Evolutionary conservation across 2,113 vertebrate genomes (phyloP).

Genomic region (Polyodon spathula): DNA sequence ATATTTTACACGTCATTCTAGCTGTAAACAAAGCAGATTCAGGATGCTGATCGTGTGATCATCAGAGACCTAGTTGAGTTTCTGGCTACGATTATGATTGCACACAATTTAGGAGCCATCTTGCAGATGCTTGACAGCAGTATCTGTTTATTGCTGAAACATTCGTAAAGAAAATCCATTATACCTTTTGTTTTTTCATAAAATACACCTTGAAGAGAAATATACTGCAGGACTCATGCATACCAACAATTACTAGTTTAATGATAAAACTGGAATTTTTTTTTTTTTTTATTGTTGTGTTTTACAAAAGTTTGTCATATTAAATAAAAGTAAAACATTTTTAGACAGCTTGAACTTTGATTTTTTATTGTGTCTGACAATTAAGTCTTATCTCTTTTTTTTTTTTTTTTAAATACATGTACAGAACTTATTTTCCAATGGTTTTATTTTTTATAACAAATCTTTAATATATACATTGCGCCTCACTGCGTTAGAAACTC

Average conservation of each 20-base stretch:
- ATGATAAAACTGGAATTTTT: too few relatives aligned
- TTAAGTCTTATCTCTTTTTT: neutral
- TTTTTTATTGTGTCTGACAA: constrained; percentile 8
- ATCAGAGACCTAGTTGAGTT: too few relatives aligned
- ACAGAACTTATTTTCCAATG: too few relatives aligned
- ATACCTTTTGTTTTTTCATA: constrained; percentile 44
- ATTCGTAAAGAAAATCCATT: constrained; percentile 33
- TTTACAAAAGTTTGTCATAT: constrained; percentile 59
- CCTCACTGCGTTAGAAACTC: constrained; percentile 85
- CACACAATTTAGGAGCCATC: constrained; percentile 6
- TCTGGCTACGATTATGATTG: constrained; percentile 11
- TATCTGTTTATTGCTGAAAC: constrained; percentile 25
- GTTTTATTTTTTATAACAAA: constrained; percentile 52
- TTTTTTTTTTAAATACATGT: too few relatives aligned
- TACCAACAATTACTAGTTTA: constrained; percentile 51
- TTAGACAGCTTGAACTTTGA: constrained; percentile 38
- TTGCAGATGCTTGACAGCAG: constrained; percentile 18
- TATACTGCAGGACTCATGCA: constrained; percentile 57
- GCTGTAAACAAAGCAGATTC: too few relatives aligned
- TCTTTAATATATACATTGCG: constrained; percentile 76
- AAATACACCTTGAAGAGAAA: constrained; percentile 47
- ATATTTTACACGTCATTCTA: constrained; percentile 36
- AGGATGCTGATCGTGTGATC: too few relatives aligned
- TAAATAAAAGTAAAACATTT: constrained; percentile 70
- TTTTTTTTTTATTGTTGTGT: constrained; percentile 72